Conservation (phyloP, 2,888 invertebrate genomes). For the Notodonta ziczac region DNA sequence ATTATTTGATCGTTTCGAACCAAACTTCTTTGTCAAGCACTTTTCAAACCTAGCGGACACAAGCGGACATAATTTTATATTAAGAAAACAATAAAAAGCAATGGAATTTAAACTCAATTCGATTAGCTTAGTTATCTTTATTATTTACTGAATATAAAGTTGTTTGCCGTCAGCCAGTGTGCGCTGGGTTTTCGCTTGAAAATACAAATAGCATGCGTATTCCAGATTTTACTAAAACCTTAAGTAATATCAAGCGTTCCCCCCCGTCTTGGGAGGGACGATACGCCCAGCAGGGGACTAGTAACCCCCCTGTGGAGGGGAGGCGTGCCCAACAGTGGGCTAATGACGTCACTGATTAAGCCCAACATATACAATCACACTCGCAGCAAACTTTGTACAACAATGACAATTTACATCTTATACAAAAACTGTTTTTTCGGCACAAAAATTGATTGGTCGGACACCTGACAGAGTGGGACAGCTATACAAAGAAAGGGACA, state of each 20-base stretch:
- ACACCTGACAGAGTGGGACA: too few relatives aligned
- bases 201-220: background rate
- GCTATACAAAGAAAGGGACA: too few relatives aligned
- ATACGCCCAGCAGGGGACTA: background rate
- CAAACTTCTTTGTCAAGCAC: too few relatives aligned
- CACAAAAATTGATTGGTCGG: background rate
- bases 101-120: too few relatives aligned
- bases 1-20: too few relatives aligned
- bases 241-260: background rate
- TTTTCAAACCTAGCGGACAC: too few relatives aligned
- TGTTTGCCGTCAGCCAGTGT: too few relatives aligned
- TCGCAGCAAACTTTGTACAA: constrained; percentile 2
- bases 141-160: too few relatives aligned
- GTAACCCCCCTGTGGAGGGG: background rate
- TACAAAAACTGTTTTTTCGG: background rate
- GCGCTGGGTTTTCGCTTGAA: too few relatives aligned
- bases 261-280: background rate
- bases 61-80: too few relatives aligned
- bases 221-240: background rate
- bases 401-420: background rate
- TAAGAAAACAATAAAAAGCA: too few relatives aligned
- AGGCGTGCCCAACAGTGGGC: constrained; percentile 1
- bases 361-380: constrained; percentile 4
- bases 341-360: background rate
- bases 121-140: too few relatives aligned